Conservation (phyloP, 2,888 invertebrate species). For the Cabera pusaria region DNA sequence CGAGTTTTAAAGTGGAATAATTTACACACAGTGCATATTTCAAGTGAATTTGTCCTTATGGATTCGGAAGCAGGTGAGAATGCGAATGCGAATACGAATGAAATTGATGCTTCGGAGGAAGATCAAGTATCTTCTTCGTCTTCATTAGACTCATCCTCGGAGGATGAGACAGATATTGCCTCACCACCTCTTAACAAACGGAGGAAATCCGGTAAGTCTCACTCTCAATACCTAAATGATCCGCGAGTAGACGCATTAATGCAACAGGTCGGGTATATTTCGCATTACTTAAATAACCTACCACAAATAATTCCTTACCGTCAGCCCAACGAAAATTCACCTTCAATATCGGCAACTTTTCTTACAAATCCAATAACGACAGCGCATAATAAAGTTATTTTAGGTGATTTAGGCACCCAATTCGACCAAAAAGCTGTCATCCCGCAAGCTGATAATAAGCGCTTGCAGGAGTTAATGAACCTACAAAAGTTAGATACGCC, state of each 20-base stretch:
- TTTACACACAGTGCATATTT: too few species aligned
- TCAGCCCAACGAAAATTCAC: neutral
- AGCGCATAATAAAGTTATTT: neutral
- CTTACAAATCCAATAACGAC: neutral
- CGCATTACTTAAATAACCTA: neutral
- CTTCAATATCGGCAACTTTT: neutral
- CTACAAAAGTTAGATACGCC: conserved; percentile 12
- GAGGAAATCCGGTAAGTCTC: too few species aligned
- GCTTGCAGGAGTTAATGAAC: conserved; percentile 2
- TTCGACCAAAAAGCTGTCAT: neutral
- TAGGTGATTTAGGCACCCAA: neutral
- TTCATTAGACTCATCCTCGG: conserved; percentile 4
- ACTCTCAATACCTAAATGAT: too few species aligned
- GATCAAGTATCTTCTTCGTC: too few species aligned
- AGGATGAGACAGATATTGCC: neutral
- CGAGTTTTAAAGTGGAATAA: too few species aligned
- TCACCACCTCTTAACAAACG: conserved; percentile 5
- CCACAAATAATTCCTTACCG: neutral
- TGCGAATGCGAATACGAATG: too few species aligned
- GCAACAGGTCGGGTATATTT: neutral
- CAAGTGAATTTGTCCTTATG: too few species aligned
- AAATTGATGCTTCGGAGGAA: too few species aligned
- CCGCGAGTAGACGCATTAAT: conserved; percentile 1
- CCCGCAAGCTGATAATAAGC: conserved; percentile 4
- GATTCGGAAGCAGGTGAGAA: too few species aligned